Evolutionary conservation across 2,888 invertebrate species (phyloP).

Genomic region (Acholoe squamosa): DNA sequence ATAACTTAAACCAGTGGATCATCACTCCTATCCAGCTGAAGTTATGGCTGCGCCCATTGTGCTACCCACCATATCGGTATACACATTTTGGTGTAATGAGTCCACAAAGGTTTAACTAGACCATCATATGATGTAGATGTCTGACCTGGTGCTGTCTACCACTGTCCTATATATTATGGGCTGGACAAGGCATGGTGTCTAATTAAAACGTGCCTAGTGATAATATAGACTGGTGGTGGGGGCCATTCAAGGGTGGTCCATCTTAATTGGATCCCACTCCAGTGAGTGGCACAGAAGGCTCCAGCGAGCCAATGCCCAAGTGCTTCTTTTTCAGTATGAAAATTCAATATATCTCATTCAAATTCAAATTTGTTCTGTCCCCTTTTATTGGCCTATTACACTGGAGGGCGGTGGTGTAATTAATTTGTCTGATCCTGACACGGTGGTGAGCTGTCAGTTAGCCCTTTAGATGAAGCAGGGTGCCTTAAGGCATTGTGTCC

Average conservation of each 20-base stretch:
- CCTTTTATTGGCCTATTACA: conserved; percentile 9
- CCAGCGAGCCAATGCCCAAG: not conserved
- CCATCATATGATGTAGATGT: conserved; percentile 9
- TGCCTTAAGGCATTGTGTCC: no score
- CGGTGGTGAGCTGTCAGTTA: not conserved
- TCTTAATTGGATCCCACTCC: conserved; percentile 11
- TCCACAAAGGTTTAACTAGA: no score
- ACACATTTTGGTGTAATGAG: no score
- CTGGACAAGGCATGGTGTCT: not conserved
- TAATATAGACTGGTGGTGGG: not conserved
- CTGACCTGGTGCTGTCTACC: conserved; percentile 10
- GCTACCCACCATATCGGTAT: no score
- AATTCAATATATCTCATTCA: conserved; percentile 18
- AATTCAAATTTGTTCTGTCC: conserved; percentile 13
- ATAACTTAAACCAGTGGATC: no score
- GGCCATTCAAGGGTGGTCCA: conserved; percentile 21
- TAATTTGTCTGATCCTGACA: not conserved
- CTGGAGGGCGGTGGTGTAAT: not conserved
- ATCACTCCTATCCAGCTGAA: no score
- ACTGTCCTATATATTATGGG: conserved; percentile 9
- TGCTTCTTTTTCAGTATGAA: conserved; percentile 21
- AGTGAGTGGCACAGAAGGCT: not conserved
- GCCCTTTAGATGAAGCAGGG: no score
- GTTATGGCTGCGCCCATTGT: no score
- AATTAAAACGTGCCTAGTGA: conserved; percentile 12